Percentiles rank a stretch among this genome's conserved stretches.
Conservation (phyloP, 2,797 vertebrate genomes). For the Rhyacichthys aspro region DNA sequence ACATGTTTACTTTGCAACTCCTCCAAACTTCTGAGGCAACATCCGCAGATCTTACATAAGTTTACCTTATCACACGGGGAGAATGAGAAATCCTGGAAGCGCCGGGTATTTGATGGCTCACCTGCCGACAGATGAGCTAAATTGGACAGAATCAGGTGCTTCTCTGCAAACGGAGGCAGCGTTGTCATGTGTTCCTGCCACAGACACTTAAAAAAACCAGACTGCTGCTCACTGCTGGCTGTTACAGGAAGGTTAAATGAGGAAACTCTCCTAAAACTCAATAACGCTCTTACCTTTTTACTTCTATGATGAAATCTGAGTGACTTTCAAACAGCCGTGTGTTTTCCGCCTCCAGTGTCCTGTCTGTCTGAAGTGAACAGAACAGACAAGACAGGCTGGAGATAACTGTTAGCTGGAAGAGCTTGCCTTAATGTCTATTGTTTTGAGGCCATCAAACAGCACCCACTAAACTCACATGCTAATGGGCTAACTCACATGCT, state of each 20-base stretch:
- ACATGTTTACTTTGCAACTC: constrained; percentile 24
- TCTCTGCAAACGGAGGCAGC: constrained; percentile 30
- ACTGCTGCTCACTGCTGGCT: constrained; percentile 43
- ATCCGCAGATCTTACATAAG: constrained; percentile 19
- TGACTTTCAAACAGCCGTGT: constrained; percentile 21
- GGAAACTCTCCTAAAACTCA: constrained; percentile 33
- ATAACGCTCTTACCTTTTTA: constrained; percentile 43
- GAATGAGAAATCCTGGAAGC: constrained; percentile 29
- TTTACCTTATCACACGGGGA: background rate
- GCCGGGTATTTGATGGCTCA: constrained; percentile 29
- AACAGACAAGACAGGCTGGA: constrained; percentile 20
- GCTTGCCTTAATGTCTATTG: constrained; percentile 42
- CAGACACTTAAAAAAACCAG: constrained; percentile 42
- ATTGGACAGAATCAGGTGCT: constrained; percentile 40
- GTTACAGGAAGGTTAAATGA: constrained; percentile 35
- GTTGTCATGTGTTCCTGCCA: constrained; percentile 47
- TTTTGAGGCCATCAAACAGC: no score
- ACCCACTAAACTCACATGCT: no score
- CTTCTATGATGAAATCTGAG: constrained; percentile 22
- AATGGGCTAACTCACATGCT: no score
- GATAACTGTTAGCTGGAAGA: constrained; percentile 57
- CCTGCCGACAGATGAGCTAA: constrained; percentile 39
- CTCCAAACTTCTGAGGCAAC: constrained; percentile 22
- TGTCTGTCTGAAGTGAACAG: constrained; percentile 24
- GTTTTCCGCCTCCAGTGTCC: background rate